These are phyloP conservation scores for Parauchenoglanis ngamensis DNA, from an alignment of 2,797 vertebrate species.

Conservation along the genomic window DNA sequence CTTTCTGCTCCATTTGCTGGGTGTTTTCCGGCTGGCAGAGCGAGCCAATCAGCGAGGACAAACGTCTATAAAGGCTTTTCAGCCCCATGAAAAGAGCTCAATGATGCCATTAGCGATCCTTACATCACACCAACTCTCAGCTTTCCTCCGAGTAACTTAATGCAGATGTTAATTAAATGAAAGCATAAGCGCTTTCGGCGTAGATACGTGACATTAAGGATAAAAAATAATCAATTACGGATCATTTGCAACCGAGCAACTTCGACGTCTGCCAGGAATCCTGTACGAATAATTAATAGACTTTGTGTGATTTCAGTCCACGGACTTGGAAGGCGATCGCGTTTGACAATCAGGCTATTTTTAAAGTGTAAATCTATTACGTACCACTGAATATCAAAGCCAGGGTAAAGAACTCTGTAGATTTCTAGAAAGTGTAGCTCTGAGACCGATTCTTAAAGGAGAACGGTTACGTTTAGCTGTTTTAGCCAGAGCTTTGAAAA, in stretches of 20 bases:
- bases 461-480: not conserved
- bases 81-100: not conserved
- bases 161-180: constrained; percentile 38
- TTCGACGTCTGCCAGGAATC: not conserved
- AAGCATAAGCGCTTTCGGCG: not conserved
- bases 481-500: not conserved
- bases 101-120: not conserved
- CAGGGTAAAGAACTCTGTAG: not conserved
- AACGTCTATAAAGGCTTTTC: not conserved
- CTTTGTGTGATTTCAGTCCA: constrained; percentile 18
- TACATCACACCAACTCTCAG: constrained; percentile 26
- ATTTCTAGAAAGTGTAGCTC: constrained; percentile 5
- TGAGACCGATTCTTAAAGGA: not conserved
- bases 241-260: not conserved
- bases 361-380: constrained; percentile 29
- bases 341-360: constrained; percentile 34
- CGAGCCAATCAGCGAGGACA: constrained; percentile 19
- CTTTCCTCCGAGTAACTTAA: not conserved
- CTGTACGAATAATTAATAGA: not conserved
- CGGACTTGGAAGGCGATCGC: not conserved
- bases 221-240: constrained; percentile 17
- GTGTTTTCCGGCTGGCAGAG: constrained; percentile 30
- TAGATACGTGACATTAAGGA: not conserved
- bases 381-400: constrained; percentile 33
- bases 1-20: constrained; percentile 9